Base-by-base conservation (phyloP, 2,113 vertebrate species). In the Phoenicopterus ruber region DNA sequence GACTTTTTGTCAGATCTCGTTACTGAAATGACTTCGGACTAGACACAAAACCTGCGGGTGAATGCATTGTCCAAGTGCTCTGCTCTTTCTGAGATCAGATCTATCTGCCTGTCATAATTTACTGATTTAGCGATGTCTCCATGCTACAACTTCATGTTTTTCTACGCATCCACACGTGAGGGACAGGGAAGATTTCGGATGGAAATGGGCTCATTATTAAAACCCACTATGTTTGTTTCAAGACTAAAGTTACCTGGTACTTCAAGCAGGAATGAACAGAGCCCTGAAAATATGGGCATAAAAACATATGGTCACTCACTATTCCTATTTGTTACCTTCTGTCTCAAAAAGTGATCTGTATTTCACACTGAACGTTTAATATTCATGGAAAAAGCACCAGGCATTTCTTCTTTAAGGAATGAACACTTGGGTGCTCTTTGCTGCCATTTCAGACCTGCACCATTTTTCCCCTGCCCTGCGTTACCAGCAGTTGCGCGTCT, bases 1-100 rank as follows among this genome's bases (percentile, higher is more conserved):
- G 94, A 96, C 81, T 92, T 92, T 93, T 90, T 91, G 92, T 96
- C 92, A 90, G 83, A 95, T 90, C 91, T 92, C 84, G 52, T 95
- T 95, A 88, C 63, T 76, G 59, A 95, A 95, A 95, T 88, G 96
- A 82, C 82, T 94, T 91, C 84, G 91, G 82, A 91, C 81, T 54
- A 77, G 74, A 65, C 46, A 88, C 52, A 89, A 91, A 95, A 85
- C 84, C 71, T 81, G 69, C 0, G 7, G 79, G 85, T 76, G 72
- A 96, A 82, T 22, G 62, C 50, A 90, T 10, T 88, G 58, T 83
- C 67, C 87, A 57, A 81, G 62, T 18, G 26, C 79, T 95, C 74
- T 81, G 65, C 36, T 72, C 79, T 61, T 80, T 42, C 67, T 4
- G 5, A 80, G 50, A 86, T 70, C 86, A 85, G n/a, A 77, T 69